A percentile compares a stretch with the other conserved stretches of the same genome.
These are phyloP conservation scores for Selene dorsalis DNA, from an alignment of 2,797 vertebrate genomes.

Conservation along the genomic window DNA sequence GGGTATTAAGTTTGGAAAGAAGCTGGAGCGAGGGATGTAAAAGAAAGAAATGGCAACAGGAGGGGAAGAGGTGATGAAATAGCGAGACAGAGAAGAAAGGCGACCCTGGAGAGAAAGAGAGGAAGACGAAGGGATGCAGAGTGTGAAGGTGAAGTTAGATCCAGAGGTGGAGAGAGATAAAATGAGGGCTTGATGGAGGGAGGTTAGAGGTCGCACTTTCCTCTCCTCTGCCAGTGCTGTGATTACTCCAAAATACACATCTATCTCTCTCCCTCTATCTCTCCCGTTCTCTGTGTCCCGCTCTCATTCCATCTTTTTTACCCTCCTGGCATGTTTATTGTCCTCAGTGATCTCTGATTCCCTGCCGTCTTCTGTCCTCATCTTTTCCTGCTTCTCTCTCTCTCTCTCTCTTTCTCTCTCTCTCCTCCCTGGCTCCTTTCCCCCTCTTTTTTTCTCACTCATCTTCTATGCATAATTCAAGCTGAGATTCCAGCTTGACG, in stretches of 20 bases:
- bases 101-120: conserved; percentile 50
- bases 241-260: conserved; percentile 61
- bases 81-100: conserved; percentile 61
- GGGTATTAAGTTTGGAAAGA: conserved; percentile 20
- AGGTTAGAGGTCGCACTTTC: conserved; percentile 57
- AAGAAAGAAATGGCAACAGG: conserved; percentile 27
- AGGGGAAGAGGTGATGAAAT: conserved; percentile 68
- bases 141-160: conserved; percentile 60
- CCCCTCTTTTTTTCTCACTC: conserved; percentile 46
- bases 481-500: conserved; percentile 68
- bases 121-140: conserved; percentile 45
- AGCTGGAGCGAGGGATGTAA: conserved; percentile 37
- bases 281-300: background rate
- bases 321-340: conserved; percentile 27
- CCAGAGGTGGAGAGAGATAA: conserved; percentile 56
- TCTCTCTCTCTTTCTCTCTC: background rate
- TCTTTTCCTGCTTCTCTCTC: conserved; percentile 31
- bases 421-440: conserved; percentile 33
- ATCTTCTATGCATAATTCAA: conserved; percentile 78
- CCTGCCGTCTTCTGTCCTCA: conserved; percentile 44
- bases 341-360: conserved; percentile 41
- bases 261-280: conserved; percentile 4
- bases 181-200: conserved; percentile 57
- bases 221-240: conserved; percentile 48
- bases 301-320: conserved; percentile 25